Percentiles rank a stretch among this genome's conserved stretches.
Conservation (phyloP, 2,888 invertebrate species). For the Heliconius cydno region DNA sequence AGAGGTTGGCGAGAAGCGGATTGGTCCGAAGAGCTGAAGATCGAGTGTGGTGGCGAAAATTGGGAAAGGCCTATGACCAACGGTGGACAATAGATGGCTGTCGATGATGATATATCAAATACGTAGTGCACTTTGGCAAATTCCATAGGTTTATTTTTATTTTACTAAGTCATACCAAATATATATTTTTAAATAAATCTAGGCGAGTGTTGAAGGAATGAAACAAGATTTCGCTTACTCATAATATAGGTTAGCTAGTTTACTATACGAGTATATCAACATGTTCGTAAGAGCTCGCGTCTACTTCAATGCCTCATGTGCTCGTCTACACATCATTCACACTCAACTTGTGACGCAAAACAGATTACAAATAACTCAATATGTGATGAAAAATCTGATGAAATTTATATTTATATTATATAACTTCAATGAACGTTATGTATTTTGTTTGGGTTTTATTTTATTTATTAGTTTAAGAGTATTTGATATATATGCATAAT, state of each 20-base stretch:
- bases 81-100: no score
- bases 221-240: constrained; percentile 22
- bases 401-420: constrained; percentile 56
- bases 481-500: background rate
- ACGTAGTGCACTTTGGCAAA: no score
- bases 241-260: constrained; percentile 28
- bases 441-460: background rate
- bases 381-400: constrained; percentile 59
- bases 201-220: background rate
- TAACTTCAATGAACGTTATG: background rate
- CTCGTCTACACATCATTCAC: constrained; percentile 42
- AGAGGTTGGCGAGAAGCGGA: no score
- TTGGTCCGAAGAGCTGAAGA: no score
- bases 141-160: no score
- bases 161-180: background rate
- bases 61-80: no score
- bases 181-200: background rate
- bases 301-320: constrained; percentile 36
- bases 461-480: background rate
- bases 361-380: constrained; percentile 37
- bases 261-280: constrained; percentile 32
- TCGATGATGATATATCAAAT: no score
- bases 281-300: constrained; percentile 35
- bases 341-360: constrained; percentile 36
- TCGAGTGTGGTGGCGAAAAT: no score